Evolutionary conservation across 2,113 vertebrate genomes (phyloP), one percentile per base, ranked within the genome.

Genomic region (Erinaceus europaeus): DNA sequence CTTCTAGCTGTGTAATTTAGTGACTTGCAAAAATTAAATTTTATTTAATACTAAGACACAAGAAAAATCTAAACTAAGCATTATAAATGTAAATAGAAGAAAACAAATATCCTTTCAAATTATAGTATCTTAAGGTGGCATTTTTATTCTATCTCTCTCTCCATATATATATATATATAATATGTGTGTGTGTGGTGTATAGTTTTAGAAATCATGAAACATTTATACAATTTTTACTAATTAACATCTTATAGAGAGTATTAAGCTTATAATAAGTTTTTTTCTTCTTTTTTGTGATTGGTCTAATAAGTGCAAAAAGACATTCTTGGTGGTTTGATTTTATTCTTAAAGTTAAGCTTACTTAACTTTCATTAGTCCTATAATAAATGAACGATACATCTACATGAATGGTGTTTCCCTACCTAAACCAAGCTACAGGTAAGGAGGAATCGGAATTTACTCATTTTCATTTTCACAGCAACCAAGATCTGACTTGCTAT

Each of bases 41-140:
- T 69, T 82, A 76, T 78, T 79, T 82, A 93, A 77, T 65, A 84
- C 12, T 79, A 84, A 86, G 55, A 81, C 80, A 73, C 64, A 15
- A 74, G 11, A 82, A 91, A 88, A 46, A 12, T 36, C 11, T 5
- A 21, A 5, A 84, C 14, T 83, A 84, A 87, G 29, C 59, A 62
- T 27, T 52, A 55, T 67, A 9, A 76, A 80, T 80, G 3, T 62
- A 86, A 62, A 90, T 44, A 69, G 9, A 65, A 84, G 20, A 25
- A 53, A 79, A 74, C 52, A 27, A 73, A 78, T 32, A 83, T n/a
- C 9, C 46, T 83, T 79, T n/a, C 8, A 77, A 89, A 81, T 59
- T 79, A 67, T 0, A 79, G 12, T 53, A 62, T 48, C 12, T 74
- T 80, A 65, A 90, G 84, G 18, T 38, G 40, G 34, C 5, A 21